phyloP scores from a whole-genome alignment of 2,113 vertebrate species.

The Talpa occidentalis region DNA sequence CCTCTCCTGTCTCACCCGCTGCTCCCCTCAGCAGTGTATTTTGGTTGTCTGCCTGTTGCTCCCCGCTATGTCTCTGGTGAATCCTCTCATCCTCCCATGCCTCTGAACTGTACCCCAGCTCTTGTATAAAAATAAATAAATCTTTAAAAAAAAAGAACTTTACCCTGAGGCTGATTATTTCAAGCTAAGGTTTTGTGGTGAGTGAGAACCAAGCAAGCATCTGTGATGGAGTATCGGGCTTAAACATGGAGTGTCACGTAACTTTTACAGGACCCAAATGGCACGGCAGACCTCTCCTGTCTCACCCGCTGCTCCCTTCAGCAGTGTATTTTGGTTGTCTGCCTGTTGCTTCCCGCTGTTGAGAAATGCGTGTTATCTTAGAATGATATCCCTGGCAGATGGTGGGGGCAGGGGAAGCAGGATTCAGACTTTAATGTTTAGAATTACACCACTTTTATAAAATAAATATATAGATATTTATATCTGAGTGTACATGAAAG shows the following conservation, averaged over 20 bases:
- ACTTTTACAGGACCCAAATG: background rate
- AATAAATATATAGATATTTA: background rate
- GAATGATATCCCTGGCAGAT: background rate
- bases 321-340: too few species aligned
- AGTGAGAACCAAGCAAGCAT: constrained; percentile 31
- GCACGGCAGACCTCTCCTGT: too few species aligned
- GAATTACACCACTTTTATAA: background rate
- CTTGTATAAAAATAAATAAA: too few species aligned
- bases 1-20: too few species aligned
- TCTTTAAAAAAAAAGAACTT: too few species aligned
- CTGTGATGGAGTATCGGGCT: background rate
- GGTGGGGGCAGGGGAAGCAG: background rate
- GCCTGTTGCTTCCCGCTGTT: too few species aligned
- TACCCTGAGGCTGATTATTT: background rate
- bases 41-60: too few species aligned
- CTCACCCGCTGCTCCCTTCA: too few species aligned
- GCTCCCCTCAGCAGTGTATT: too few species aligned
- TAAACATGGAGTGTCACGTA: background rate
- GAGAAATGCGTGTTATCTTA: background rate
- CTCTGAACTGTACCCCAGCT: too few species aligned
- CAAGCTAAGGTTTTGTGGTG: constrained; percentile 2
- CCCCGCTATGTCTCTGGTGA: too few species aligned
- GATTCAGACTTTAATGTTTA: background rate
- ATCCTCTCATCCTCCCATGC: too few species aligned
- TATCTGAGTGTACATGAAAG: background rate